phyloP scores from a whole-genome alignment of 2,113 vertebrate genomes.

The Python bivittatus region DNA sequence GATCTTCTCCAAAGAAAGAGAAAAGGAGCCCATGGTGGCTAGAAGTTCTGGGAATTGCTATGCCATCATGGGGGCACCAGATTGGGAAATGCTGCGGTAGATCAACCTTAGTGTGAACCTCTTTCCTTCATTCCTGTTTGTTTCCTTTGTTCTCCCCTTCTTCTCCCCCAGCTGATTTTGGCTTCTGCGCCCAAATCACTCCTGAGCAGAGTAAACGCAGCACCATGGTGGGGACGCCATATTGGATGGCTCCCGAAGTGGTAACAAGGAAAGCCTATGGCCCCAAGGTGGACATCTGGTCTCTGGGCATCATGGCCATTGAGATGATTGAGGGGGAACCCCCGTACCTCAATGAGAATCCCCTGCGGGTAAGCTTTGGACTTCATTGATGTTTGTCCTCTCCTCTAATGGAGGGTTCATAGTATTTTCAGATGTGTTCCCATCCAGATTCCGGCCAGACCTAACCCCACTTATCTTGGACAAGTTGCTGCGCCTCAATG shows the following conservation, averaged over 20 bases:
- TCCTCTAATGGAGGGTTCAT: not conserved
- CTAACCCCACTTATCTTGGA: not conserved
- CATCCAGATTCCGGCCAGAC: not conserved
- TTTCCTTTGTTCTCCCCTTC: not conserved
- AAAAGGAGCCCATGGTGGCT: not conserved
- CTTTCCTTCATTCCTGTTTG: not conserved
- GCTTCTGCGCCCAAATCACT: conserved; percentile 97
- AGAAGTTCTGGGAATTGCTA: not conserved
- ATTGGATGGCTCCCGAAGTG: conserved; percentile 98
- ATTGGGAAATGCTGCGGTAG: not conserved
- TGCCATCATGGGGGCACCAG: not conserved
- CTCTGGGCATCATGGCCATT: conserved; percentile 96
- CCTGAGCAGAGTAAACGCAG: conserved; percentile 97
- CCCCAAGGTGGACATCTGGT: conserved; percentile 98
- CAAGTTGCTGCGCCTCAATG: not conserved
- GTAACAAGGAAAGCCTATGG: conserved; percentile 95
- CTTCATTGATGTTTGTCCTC: not conserved
- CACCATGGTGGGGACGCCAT: conserved; percentile 97
- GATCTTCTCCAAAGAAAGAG: not conserved
- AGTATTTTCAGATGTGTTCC: not conserved
- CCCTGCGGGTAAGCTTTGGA: conserved; percentile 83
- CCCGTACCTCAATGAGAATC: conserved; percentile 96
- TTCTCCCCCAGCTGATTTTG: conserved; percentile 85
- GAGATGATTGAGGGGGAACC: conserved; percentile 98
- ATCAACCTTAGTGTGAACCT: not conserved